Conservation (phyloP, 2,888 invertebrate genomes). For the Caprella mutica region DNA sequence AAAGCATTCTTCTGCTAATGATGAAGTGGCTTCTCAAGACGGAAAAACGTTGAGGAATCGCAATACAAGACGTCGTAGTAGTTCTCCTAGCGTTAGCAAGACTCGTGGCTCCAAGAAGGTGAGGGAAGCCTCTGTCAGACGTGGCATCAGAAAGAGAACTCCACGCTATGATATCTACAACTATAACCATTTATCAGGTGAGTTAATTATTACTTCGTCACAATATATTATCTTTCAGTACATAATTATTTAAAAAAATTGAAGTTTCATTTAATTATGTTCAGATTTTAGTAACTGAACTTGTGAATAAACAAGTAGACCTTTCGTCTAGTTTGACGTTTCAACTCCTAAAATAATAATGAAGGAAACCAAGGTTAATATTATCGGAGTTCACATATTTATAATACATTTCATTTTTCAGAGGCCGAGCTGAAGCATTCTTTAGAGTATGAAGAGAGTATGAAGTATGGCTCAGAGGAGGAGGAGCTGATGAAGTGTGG, state of each 20-base stretch:
- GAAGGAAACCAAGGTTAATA: neutral
- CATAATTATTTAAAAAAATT: neutral
- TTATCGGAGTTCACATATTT: neutral
- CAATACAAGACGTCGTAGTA: no score
- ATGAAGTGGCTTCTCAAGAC: no score
- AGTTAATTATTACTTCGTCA: neutral
- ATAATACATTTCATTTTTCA: neutral
- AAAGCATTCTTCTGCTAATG: no score
- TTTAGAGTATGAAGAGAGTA: constrained; percentile 7
- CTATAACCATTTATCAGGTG: constrained; percentile 3
- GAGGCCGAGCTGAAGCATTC: neutral
- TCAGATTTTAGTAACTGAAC: neutral
- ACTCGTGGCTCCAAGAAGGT: no score
- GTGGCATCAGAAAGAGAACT: neutral
- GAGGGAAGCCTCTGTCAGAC: constrained; percentile 1
- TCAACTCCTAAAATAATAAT: no score
- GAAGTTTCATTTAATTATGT: neutral
- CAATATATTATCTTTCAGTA: neutral
- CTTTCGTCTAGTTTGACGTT: no score
- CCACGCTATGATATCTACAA: neutral
- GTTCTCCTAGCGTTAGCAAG: no score
- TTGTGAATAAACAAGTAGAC: neutral
- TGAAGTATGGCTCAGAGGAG: no score
- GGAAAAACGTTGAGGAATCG: no score
- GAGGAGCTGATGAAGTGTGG: constrained; percentile 2